A percentile compares a stretch with the other conserved stretches of the same genome.
Evolutionary conservation across 53 echinoderm and acorn worm genomes (phyloP).

Genomic region (Henricia sp.): DNA sequence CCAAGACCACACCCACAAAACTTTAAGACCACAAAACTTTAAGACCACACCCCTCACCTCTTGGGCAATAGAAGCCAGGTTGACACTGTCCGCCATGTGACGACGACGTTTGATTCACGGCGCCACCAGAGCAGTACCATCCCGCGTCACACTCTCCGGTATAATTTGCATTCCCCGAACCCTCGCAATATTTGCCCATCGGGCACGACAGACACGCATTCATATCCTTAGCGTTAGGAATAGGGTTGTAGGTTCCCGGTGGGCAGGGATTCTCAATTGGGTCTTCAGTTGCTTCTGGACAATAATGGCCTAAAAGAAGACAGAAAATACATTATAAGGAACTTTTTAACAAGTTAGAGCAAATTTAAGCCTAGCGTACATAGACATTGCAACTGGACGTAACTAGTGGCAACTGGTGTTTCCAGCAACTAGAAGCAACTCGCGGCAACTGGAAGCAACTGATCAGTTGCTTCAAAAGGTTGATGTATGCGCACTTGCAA

Average conservation of each 20-base stretch:
- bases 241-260: conserved; percentile 91
- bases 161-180: conserved; percentile 93
- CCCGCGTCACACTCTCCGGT: conserved; percentile 93
- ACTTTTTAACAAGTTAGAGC: too few species aligned
- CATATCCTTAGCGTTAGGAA: conserved; percentile 68
- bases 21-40: too few species aligned
- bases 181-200: conserved; percentile 90
- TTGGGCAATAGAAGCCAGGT: conserved; percentile 94
- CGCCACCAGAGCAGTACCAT: conserved; percentile 91
- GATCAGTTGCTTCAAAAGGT: too few species aligned
- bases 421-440: too few species aligned
- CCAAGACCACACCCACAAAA: too few species aligned
- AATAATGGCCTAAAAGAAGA: conserved; percentile 77
- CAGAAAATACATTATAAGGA: too few species aligned
- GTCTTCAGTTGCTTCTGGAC: conserved; percentile 89
- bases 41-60: conserved; percentile 80
- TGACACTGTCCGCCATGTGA: conserved; percentile 92
- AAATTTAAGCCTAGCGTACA: too few species aligned
- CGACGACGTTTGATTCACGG: conserved; percentile 76
- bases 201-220: conserved; percentile 86
- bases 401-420: too few species aligned
- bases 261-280: conserved; percentile 91
- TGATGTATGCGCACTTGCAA: too few species aligned
- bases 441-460: too few species aligned
- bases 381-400: too few species aligned